Conservation (phyloP, 2,113 vertebrate species). For the Cathartes aura region DNA sequence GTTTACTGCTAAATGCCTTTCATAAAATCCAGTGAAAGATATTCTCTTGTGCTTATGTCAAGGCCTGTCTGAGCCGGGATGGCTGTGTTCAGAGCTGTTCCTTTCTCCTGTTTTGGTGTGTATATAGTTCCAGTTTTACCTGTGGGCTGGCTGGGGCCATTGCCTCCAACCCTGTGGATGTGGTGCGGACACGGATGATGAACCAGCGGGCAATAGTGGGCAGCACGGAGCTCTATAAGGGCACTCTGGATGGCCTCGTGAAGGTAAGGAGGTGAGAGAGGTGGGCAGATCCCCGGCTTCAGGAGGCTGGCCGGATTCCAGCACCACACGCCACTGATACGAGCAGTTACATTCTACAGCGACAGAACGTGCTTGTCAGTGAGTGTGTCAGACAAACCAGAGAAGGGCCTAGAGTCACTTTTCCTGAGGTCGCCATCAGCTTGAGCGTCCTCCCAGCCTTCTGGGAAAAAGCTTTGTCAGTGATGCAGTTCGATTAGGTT, state of each 20-base stretch:
- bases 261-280: slow-evolving; percentile 74
- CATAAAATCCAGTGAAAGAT: fast-evolving
- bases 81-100: background rate
- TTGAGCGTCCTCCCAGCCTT: background rate
- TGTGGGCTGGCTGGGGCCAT: slow-evolving; percentile 91
- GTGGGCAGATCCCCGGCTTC: background rate
- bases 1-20: background rate
- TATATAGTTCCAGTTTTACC: slow-evolving; percentile 86
- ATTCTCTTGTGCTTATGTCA: background rate
- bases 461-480: background rate
- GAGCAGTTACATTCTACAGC: background rate
- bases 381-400: background rate
- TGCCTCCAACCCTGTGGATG: slow-evolving; percentile 92
- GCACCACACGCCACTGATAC: background rate
- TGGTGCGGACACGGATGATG: slow-evolving; percentile 95
- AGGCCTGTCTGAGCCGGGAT: fast-evolving
- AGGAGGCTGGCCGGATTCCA: background rate
- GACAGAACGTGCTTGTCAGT: fast-evolving
- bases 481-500: background rate
- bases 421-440: background rate
- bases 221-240: slow-evolving; percentile 81
- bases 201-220: slow-evolving; percentile 86
- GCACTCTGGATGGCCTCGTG: slow-evolving; percentile 89
- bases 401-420: background rate
- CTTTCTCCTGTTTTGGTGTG: background rate